Conservation (phyloP, 2,113 vertebrate genomes). For the Nesogale talazaci region DNA sequence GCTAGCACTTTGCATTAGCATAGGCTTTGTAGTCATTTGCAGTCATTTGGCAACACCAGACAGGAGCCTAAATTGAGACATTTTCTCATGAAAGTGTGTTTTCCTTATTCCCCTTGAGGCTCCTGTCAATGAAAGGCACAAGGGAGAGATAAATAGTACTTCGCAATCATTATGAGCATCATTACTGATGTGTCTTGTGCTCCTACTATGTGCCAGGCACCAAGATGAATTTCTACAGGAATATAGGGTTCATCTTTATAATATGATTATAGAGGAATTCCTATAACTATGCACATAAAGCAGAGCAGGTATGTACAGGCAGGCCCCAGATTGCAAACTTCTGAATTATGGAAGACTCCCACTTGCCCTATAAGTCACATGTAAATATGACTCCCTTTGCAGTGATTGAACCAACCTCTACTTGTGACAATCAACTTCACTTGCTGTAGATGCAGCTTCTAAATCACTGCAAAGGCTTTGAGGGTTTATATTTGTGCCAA, state of each 20-base stretch:
- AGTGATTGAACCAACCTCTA: too few relatives aligned
- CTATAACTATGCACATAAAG: neutral
- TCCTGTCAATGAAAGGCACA: conserved; percentile 28
- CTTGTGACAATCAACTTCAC: too few relatives aligned
- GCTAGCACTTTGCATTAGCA: conserved; percentile 62
- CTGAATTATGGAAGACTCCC: too few relatives aligned
- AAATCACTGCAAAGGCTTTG: too few relatives aligned
- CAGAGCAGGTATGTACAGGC: too few relatives aligned
- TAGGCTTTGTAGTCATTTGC: conserved; percentile 49
- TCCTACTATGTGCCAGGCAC: conserved; percentile 47
- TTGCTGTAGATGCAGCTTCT: too few relatives aligned
- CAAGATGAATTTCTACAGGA: neutral
- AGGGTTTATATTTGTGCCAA: too few relatives aligned
- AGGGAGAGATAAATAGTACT: neutral
- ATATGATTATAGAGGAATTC: neutral
- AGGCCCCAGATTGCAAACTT: too few relatives aligned
- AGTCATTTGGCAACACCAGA: conserved; percentile 59
- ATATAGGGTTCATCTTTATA: neutral
- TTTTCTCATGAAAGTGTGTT: conserved; percentile 44
- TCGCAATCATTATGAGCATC: neutral
- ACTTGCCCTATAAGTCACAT: too few relatives aligned
- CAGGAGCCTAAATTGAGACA: conserved; percentile 29
- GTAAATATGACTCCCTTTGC: too few relatives aligned
- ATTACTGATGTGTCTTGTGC: neutral
- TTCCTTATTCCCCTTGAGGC: conserved; percentile 12